These are phyloP conservation scores for Alexandromys fortis DNA, from an alignment of 2,113 vertebrate genomes.

Conservation along the genomic window DNA sequence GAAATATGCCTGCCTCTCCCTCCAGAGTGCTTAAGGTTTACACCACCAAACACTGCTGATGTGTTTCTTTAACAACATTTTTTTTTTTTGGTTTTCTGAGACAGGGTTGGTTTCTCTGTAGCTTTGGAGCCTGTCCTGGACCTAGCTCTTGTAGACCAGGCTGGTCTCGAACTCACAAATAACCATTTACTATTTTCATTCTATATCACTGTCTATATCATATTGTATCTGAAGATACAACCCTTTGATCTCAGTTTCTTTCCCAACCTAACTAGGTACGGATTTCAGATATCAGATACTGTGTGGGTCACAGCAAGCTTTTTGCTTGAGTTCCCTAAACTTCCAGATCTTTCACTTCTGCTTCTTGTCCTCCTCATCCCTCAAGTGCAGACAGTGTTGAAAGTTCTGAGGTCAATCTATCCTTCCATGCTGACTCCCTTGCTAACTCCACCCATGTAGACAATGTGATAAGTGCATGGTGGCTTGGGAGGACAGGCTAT, in stretches of 20 bases:
- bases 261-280: neutral
- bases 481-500: neutral
- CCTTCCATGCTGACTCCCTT: neutral
- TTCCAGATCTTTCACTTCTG: neutral
- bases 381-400: neutral
- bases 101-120: too few relatives aligned
- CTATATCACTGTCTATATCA: neutral
- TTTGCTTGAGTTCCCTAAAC: neutral
- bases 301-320: neutral
- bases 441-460: neutral
- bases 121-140: too few relatives aligned
- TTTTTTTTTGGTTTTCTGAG: neutral
- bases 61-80: conserved; percentile 49
- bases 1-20: neutral
- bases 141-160: too few relatives aligned
- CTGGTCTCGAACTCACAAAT: neutral
- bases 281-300: neutral
- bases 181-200: conserved; percentile 25
- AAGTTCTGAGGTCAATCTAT: neutral
- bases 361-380: neutral
- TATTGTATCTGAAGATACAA: neutral
- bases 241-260: conserved; percentile 22
- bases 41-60: neutral
- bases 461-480: neutral
- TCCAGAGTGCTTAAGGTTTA: neutral